These are phyloP conservation scores for Scaptomyza reducta DNA, from an alignment of 2,888 invertebrate species.

Conservation along the genomic window DNA sequence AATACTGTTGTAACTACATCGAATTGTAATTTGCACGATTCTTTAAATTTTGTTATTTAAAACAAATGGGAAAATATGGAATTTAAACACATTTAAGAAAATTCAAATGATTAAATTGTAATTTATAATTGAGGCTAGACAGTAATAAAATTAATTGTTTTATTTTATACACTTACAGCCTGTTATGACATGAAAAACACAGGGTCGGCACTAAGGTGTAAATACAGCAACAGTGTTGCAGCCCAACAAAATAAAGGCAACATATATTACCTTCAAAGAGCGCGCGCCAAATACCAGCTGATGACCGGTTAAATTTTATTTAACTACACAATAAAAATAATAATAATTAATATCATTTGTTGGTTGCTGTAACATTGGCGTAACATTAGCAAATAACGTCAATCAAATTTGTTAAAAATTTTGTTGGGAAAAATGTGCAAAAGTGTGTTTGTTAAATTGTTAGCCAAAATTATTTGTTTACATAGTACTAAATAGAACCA, in stretches of 20 bases:
- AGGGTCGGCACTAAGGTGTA: slow-evolving; percentile 43
- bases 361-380: slow-evolving; percentile 35
- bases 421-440: slow-evolving; percentile 71
- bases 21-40: slow-evolving; percentile 2
- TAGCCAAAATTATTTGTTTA: slow-evolving; percentile 79
- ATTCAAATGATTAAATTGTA: neutral
- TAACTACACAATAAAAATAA: slow-evolving; percentile 35
- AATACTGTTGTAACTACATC: slow-evolving; percentile 43
- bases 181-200: slow-evolving; percentile 27
- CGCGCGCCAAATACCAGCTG: slow-evolving; percentile 32
- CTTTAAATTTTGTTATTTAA: neutral
- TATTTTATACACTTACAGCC: slow-evolving; percentile 45
- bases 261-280: slow-evolving; percentile 23
- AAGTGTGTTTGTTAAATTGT: slow-evolving; percentile 77
- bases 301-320: slow-evolving; percentile 51
- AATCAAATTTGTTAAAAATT: slow-evolving; percentile 44
- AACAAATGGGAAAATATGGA: neutral
- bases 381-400: slow-evolving; percentile 50
- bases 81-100: no score
- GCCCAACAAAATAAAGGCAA: slow-evolving; percentile 12
- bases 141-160: slow-evolving; percentile 11
- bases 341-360: slow-evolving; percentile 19
- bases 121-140: neutral
- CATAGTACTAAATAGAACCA: slow-evolving; percentile 65
- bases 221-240: slow-evolving; percentile 26